A percentile compares a stretch with the other conserved stretches of the same genome.
Evolutionary conservation across 30 jellyfish, hydroid and myxozoan genomes (phyloP).

Genomic region (Hydra vulgaris): DNA sequence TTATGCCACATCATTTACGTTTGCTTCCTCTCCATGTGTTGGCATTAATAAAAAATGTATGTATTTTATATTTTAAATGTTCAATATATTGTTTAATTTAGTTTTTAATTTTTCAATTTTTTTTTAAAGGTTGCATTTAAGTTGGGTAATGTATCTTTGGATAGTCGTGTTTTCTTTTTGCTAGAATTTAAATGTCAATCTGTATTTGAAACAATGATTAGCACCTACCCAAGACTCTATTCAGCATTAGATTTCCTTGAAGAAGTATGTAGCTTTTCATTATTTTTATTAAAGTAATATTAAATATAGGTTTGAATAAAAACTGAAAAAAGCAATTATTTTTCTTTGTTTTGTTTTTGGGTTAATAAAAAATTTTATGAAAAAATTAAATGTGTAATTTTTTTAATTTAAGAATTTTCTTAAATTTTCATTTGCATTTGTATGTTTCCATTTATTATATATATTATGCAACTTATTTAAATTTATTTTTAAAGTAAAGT

Average conservation of each 20-base stretch:
- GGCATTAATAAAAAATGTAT: conserved; percentile 69
- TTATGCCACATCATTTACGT: conserved; percentile 52
- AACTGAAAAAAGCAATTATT: no score
- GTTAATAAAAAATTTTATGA: no score
- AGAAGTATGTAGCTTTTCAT: conserved; percentile 32
- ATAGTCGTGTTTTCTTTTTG: conserved; percentile 50
- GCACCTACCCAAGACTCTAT: conserved; percentile 65
- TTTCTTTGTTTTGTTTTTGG: no score
- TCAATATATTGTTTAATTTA: not conserved
- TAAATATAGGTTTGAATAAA: no score
- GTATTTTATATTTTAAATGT: conserved; percentile 7
- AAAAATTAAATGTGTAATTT: no score
- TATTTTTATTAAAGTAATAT: not conserved
- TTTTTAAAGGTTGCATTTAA: conserved; percentile 63
- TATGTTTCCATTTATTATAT: no score
- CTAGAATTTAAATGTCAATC: conserved; percentile 62
- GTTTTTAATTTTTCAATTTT: not conserved
- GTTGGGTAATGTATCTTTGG: conserved; percentile 68
- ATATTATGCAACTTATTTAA: no score
- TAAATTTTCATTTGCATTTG: no score
- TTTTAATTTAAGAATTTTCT: no score
- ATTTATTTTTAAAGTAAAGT: no score
- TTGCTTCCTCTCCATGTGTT: conserved; percentile 54
- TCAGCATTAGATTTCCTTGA: conserved; percentile 50
- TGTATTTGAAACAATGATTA: conserved; percentile 33